Evolutionary conservation across 2,113 vertebrate species (phyloP).

Genomic region (Amblyornis subalaris): DNA sequence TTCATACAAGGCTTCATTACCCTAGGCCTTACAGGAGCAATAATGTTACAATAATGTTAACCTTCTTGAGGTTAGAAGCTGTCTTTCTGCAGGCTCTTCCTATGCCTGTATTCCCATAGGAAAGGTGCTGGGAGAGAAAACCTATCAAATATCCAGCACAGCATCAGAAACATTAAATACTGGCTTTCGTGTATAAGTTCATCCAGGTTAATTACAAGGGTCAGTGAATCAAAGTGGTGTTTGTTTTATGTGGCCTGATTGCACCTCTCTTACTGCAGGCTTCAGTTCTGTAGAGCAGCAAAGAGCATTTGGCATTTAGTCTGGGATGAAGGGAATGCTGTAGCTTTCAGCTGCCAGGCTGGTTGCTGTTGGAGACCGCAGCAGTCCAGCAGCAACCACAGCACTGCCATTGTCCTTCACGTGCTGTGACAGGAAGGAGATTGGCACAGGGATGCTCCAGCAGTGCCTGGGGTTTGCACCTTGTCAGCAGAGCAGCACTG

Average conservation of each 20-base stretch:
- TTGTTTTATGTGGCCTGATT: not conserved
- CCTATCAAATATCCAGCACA: not conserved
- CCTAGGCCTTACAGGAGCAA: not conserved
- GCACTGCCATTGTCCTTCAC: not conserved
- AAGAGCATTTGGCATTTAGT: not conserved
- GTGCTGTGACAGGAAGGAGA: not conserved
- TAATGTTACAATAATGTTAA: not conserved
- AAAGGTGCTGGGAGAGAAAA: not conserved
- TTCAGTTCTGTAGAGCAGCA: not conserved
- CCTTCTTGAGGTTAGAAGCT: not conserved
- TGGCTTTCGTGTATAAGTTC: not conserved
- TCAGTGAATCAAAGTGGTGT: not conserved
- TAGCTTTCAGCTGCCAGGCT: not conserved
- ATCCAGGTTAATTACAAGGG: not conserved
- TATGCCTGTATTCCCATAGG: not conserved
- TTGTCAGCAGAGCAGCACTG: not conserved
- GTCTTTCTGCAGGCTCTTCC: not conserved
- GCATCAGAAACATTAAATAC: not conserved
- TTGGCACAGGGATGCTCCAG: not conserved
- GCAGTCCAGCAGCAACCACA: not conserved
- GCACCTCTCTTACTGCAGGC: not conserved
- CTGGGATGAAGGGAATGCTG: not conserved
- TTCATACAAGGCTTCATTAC: not conserved
- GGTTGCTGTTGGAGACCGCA: not conserved
- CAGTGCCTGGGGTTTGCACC: not conserved